Percentiles rank a stretch among this genome's conserved stretches.
Evolutionary conservation across 2,888 invertebrate genomes (phyloP).

Genomic region (Cancer borealis): DNA sequence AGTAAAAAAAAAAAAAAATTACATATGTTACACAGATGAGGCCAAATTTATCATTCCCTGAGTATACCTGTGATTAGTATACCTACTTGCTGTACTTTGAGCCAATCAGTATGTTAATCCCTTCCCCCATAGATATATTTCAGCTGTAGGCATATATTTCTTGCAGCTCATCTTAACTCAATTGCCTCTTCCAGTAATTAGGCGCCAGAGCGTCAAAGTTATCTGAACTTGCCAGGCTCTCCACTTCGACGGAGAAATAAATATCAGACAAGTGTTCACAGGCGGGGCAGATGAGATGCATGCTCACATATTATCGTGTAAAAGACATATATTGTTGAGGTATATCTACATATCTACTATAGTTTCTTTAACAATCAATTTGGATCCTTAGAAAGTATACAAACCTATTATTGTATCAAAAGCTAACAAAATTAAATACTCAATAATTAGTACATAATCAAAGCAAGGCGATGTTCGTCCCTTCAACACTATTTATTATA

Average conservation of each 20-base stretch:
- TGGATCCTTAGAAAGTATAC: not conserved
- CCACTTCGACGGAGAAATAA: not conserved
- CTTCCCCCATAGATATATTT: not conserved
- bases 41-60: too few species aligned
- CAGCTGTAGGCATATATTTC: not conserved
- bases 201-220: not conserved
- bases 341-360: not conserved
- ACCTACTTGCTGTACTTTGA: too few species aligned
- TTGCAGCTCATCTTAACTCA: conserved; percentile 9
- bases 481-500: not conserved
- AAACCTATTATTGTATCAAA: not conserved
- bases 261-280: not conserved
- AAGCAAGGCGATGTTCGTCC: not conserved
- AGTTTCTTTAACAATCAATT: not conserved
- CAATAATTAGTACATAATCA: not conserved
- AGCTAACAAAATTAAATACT: not conserved
- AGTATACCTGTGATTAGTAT: too few species aligned
- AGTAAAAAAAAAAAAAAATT: too few species aligned
- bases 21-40: too few species aligned
- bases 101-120: too few species aligned
- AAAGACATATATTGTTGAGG: not conserved
- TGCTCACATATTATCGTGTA: not conserved
- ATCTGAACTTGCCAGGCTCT: not conserved
- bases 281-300: not conserved
- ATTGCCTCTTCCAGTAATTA: not conserved